Evolutionary conservation across 2,113 vertebrate genomes (phyloP).

Genomic region (Tricholaema leucomelas): DNA sequence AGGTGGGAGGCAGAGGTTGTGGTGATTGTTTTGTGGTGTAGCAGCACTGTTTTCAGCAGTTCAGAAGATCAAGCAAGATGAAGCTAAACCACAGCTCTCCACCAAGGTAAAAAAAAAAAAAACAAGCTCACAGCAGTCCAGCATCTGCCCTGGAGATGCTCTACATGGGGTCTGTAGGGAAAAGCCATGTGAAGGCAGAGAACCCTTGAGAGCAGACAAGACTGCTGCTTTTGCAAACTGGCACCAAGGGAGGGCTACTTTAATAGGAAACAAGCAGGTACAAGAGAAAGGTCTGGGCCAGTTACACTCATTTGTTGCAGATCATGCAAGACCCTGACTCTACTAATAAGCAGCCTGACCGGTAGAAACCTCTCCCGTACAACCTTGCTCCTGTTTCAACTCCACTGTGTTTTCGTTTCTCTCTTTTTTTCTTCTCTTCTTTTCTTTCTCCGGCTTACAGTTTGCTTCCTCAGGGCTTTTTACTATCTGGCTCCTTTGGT

Average conservation of each 20-base stretch:
- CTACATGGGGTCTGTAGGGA: neutral
- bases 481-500: slow-evolving; percentile 99
- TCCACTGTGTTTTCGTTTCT: slow-evolving; percentile 72
- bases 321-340: neutral
- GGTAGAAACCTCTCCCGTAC: slow-evolving; percentile 17
- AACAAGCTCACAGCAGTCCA: neutral
- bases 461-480: slow-evolving; percentile 99
- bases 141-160: neutral
- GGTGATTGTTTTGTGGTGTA: neutral
- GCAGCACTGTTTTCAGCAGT: neutral
- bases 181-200: neutral
- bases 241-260: neutral
- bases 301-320: neutral
- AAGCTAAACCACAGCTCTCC: neutral
- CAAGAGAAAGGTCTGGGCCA: neutral
- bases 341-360: slow-evolving; percentile 23
- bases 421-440: slow-evolving; percentile 33
- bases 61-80: neutral
- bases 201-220: neutral
- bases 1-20: neutral
- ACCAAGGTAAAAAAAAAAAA: neutral
- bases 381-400: slow-evolving; percentile 62
- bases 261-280: neutral
- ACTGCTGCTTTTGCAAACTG: neutral
- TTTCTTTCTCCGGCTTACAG: slow-evolving; percentile 85